Base-by-base conservation (phyloP, 2,888 invertebrate genomes). In the Galerucella nymphaeae region DNA sequence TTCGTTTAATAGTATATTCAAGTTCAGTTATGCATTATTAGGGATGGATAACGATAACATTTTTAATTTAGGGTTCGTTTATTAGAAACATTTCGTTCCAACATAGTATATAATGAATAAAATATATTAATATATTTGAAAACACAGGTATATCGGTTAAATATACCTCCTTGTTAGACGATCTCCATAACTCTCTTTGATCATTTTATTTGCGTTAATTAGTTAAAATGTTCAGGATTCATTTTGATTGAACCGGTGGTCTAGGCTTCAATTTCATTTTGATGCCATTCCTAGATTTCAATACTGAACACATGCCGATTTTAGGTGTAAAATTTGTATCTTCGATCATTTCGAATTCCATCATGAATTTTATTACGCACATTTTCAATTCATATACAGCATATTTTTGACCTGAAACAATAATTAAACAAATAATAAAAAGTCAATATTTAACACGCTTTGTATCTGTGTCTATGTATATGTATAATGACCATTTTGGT, bases 311-410 rank as follows among this genome's bases (percentile, higher is more conserved):
- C 69, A 81, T 79, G n/a, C 82, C 82, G 48, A 80, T 75, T 76
- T 81, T 72, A 59, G 81, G 80, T 63, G 66, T 68, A 65, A 78
- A 80, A 58, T 76, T 64, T 48, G 66, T 73, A 71, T 81, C 81
- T 18, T 77, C 75, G 30, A 63, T 72, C 42, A 92, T 78, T 50
- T 82, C 86, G 81, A 89, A 92, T 75, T 88, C 87, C 16, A 88
- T 83, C 23, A 91, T 80, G 14, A 92, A 85, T 53, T 88, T 87
- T 10, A 89, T 88, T 23, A 93, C 80, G 1, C 90, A 82, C 71
- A 90, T 88, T 83, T 90, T 90, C n/a, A 92, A 88, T 82, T 92
- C 92, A 48, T 91, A 82, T 83, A 91, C 88, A 0, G 92, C 92
- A 80, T 91, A 93, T 78, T 90, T 89, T 85, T 92, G 90, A 23